These are phyloP conservation scores for Caenorhabditis brenneri DNA, from an alignment of 1,140 invertebrate species.

Conservation along the genomic window DNA sequence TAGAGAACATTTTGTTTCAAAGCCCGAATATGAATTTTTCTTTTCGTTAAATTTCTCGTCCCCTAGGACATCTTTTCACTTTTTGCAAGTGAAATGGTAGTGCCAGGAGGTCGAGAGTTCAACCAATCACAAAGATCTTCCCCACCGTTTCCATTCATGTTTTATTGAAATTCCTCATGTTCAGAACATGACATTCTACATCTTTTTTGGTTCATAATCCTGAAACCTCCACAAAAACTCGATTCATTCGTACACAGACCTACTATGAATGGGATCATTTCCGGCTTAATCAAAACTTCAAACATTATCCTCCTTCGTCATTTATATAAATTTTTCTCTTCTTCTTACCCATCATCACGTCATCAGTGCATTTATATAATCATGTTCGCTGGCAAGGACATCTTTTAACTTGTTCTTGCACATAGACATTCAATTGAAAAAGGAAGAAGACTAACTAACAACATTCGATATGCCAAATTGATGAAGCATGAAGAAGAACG, in stretches of 20 bases:
- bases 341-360: background rate
- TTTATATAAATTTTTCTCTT: background rate
- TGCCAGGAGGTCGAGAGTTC: background rate
- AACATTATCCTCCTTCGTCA: background rate
- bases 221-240: too few relatives aligned
- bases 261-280: background rate
- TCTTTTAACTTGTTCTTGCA: background rate
- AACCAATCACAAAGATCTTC: too few relatives aligned
- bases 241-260: too few relatives aligned
- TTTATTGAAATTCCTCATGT: too few relatives aligned
- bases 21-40: slow-evolving; percentile 26
- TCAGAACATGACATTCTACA: too few relatives aligned
- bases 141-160: too few relatives aligned
- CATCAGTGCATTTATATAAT: slow-evolving; percentile 20
- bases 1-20: slow-evolving; percentile 7
- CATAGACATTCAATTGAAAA: background rate
- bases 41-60: background rate
- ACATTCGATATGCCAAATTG: slow-evolving; percentile 38
- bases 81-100: slow-evolving; percentile 1
- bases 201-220: too few relatives aligned
- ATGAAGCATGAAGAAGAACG: slow-evolving; percentile 29
- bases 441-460: background rate
- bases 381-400: background rate
- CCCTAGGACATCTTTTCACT: background rate
- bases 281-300: background rate